phyloP scores from a whole-genome alignment of 2,888 invertebrate species.

The Acleris holmiana region DNA sequence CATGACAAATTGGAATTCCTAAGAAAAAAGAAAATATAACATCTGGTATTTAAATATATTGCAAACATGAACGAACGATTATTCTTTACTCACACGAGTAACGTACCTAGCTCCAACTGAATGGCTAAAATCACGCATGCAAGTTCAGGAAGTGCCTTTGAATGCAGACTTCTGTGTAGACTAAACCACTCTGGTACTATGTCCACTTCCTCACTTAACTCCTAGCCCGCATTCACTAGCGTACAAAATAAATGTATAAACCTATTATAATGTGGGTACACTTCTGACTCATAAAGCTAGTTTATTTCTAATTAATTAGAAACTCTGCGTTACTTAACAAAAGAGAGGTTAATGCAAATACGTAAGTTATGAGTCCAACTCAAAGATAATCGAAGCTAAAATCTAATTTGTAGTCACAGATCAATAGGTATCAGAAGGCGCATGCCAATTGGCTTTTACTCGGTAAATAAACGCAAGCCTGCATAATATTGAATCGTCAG shows the following conservation, averaged over 20 bases:
- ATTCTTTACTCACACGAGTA: no score
- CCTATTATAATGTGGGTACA: no score
- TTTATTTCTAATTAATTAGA: no score
- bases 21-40: no score
- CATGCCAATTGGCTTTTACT: conserved; percentile 50
- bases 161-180: background rate
- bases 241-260: no score
- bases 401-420: conserved; percentile 7
- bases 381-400: conserved; percentile 5
- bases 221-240: no score
- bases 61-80: no score
- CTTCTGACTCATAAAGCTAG: no score
- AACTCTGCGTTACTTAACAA: no score
- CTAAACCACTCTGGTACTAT: background rate
- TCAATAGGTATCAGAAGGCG: conserved; percentile 41
- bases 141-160: conserved; percentile 2
- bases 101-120: background rate
- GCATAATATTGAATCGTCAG: conserved; percentile 78
- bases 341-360: background rate
- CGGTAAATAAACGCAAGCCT: conserved; percentile 69
- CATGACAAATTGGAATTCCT: no score
- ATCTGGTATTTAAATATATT: no score
- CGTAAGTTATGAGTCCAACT: background rate
- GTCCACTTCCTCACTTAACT: no score
- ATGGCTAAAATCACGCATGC: background rate